phyloP scores from a whole-genome alignment of 2,797 vertebrate species.

The Pyrocephalus nanus region DNA sequence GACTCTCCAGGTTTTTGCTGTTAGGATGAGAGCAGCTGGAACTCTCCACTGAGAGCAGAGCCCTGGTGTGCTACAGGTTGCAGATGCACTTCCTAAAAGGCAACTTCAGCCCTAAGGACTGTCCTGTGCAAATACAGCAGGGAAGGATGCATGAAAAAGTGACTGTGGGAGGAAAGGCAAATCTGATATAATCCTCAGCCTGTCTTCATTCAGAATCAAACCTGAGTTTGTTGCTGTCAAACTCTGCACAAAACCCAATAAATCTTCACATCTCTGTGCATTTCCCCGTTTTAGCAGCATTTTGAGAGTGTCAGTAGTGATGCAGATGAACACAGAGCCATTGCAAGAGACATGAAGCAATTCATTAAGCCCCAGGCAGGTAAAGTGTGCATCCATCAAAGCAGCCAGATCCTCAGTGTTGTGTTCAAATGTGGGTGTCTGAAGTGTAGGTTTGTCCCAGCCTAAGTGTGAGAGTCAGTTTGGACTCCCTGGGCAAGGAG shows the following conservation, averaged over 20 bases:
- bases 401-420: background rate
- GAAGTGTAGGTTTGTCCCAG: background rate
- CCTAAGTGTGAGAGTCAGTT: fast-evolving
- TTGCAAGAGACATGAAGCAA: background rate
- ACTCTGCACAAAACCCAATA: fast-evolving
- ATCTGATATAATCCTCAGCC: background rate
- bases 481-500: background rate
- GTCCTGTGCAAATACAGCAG: background rate
- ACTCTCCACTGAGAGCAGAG: background rate
- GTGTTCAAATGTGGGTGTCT: background rate
- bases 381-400: background rate
- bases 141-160: background rate
- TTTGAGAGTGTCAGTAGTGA: background rate
- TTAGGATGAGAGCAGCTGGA: background rate
- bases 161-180: background rate
- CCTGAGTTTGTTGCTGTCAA: background rate
- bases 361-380: background rate
- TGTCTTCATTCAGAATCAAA: background rate
- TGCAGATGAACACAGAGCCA: background rate
- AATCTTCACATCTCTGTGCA: background rate
- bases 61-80: background rate
- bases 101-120: background rate
- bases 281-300: background rate
- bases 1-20: background rate
- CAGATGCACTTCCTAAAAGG: background rate